A percentile compares a stretch with the other conserved stretches of the same genome.
These are phyloP conservation scores for Parotia lawesii DNA, from an alignment of 2,113 vertebrate species.

Conservation along the genomic window DNA sequence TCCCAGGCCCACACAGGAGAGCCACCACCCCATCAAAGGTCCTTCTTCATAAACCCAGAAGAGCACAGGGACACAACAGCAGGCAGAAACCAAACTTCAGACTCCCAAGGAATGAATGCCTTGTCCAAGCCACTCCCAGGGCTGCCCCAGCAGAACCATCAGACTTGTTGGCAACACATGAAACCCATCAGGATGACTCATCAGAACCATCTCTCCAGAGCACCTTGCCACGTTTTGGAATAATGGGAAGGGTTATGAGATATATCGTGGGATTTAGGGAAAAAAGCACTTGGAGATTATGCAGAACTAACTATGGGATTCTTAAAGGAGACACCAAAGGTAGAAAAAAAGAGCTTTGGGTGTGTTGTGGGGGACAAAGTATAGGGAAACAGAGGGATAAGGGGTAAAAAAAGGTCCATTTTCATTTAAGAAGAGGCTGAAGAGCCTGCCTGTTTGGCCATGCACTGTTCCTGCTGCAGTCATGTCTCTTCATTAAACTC, in stretches of 20 bases:
- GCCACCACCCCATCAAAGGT: accelerated
- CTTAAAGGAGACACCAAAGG: background rate
- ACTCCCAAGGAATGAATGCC: background rate
- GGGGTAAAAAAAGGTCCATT: accelerated
- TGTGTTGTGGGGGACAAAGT: background rate
- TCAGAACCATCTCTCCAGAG: background rate
- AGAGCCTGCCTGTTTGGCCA: background rate
- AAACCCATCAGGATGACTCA: background rate
- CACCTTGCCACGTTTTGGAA: background rate
- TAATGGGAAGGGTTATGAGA: background rate
- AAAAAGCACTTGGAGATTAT: background rate
- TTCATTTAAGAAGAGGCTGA: background rate
- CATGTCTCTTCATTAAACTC: background rate
- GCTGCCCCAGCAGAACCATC: background rate
- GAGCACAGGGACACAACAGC: background rate
- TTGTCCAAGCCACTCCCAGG: accelerated
- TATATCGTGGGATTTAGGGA: background rate
- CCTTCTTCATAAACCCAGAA: background rate
- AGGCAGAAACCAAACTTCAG: background rate
- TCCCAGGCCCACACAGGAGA: background rate
- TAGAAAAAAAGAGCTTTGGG: background rate
- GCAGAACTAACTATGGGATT: background rate
- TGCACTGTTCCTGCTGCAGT: background rate
- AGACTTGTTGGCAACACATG: background rate
- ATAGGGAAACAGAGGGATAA: background rate